Evolutionary conservation across 2,113 vertebrate genomes (phyloP), one percentile per base, ranked within the genome.

Genomic region (Grammomys surdaster): DNA sequence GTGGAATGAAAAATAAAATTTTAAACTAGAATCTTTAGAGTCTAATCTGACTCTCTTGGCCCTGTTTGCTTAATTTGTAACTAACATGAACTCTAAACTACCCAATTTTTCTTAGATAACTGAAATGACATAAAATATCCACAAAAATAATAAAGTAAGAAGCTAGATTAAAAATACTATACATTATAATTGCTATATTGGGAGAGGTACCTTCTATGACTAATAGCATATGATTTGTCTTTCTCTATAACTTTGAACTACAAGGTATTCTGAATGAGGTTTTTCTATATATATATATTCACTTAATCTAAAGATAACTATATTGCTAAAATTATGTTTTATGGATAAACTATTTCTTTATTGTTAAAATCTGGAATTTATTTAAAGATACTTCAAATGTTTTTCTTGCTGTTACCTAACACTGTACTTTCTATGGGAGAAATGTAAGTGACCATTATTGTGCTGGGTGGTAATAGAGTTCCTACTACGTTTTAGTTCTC

Each of bases 381-480:
- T 80, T 90, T 94, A 70, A 96, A 94, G 67, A 81, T 26, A 93
- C 54, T 94, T 78, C 40, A 89, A 93, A 76, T 87, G 65, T 60
- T 88, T 97, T 93, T 96, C 67, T 92, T 58, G 51, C 73, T 85
- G n/a, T 97, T 96, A 56, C 7, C 63, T 78, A 94, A n/a, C 63
- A 93, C 56, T 13, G 26, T 63, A 80, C 70, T 94, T 70, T 96
- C 22, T 88, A 2, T 85, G 73, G 46, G 73, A 94, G 67, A 67
- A 77, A 20, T 78, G 0, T 76, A 81, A 85, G 43, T 85, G 54
- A 22, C 54, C 78, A 91, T 93, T 90, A 95, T 31, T 70, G 12
- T 58, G 86, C 54, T 72, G 16, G 13, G 19, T n/a, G 90, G 26
- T n/a, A 78, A 92, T 43, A 36, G 1, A 54, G 48, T 43, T 93